Percentiles rank a stretch among this genome's conserved stretches.
These are phyloP conservation scores for Acronicta aceris DNA, from an alignment of 2,888 invertebrate genomes.

Conservation along the genomic window DNA sequence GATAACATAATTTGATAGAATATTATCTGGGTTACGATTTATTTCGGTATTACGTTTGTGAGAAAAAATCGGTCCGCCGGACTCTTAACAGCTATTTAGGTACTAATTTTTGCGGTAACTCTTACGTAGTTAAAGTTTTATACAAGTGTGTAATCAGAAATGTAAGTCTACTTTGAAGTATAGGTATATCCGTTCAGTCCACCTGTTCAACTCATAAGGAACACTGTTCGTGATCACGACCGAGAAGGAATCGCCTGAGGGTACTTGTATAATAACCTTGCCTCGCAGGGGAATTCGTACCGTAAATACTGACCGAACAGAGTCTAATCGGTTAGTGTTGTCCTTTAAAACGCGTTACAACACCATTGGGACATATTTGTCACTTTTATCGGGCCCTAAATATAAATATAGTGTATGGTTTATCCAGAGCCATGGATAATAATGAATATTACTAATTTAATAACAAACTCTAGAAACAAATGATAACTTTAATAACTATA, in stretches of 20 bases:
- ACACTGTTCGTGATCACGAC: conserved; percentile 17
- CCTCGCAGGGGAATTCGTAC: conserved; percentile 35
- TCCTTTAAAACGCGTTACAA: conserved; percentile 18
- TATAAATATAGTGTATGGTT: background rate
- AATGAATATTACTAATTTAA: background rate
- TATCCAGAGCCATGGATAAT: background rate
- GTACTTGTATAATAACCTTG: conserved; percentile 39
- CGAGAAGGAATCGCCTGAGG: conserved; percentile 34
- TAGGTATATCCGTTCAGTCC: too few species aligned
- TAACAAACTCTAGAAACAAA: background rate
- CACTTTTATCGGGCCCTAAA: conserved; percentile 7
- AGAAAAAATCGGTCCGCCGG: too few species aligned
- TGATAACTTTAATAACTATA: background rate
- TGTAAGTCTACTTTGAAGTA: background rate
- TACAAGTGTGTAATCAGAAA: too few species aligned
- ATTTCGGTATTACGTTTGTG: too few species aligned
- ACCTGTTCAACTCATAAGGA: background rate
- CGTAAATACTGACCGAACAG: conserved; percentile 30
- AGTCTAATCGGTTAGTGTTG: conserved; percentile 7
- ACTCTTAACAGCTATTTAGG: too few species aligned
- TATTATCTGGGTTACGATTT: too few species aligned
- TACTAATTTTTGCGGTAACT: too few species aligned
- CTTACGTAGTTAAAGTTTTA: too few species aligned
- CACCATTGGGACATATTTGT: conserved; percentile 16
- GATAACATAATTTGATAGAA: too few species aligned